These are phyloP conservation scores for Parotocinclus haroldoi DNA, from an alignment of 2,797 vertebrate species.

Conservation along the genomic window DNA sequence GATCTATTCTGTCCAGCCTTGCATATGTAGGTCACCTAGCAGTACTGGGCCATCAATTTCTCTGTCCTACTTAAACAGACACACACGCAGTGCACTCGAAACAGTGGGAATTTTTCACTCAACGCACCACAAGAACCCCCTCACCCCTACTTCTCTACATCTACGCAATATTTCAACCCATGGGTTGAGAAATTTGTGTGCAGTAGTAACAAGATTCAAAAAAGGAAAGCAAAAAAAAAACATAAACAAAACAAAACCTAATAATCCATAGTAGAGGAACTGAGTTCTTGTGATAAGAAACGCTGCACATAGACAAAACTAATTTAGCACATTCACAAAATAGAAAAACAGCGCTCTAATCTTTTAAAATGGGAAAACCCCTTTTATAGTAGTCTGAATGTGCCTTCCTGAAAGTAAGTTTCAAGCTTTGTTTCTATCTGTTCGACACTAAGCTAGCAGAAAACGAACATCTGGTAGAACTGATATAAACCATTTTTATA, in stretches of 20 bases:
- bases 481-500: conserved; percentile 44
- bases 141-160: conserved; percentile 27
- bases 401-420: conserved; percentile 34
- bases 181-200: conserved; percentile 29
- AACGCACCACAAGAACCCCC: conserved; percentile 30
- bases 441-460: conserved; percentile 35
- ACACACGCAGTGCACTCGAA: conserved; percentile 47
- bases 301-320: conserved; percentile 46
- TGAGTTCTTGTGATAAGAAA: conserved; percentile 48
- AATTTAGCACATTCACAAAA: conserved; percentile 37
- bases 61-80: conserved; percentile 63
- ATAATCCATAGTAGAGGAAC: conserved; percentile 31
- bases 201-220: conserved; percentile 26
- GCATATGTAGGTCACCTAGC: conserved; percentile 66
- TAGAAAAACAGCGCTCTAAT: conserved; percentile 23
- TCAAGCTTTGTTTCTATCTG: conserved; percentile 45
- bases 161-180: conserved; percentile 30
- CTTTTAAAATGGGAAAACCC: conserved; percentile 39
- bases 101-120: conserved; percentile 52
- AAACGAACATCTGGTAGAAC: conserved; percentile 44
- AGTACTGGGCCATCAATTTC: conserved; percentile 62
- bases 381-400: conserved; percentile 36
- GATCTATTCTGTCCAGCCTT: conserved; percentile 55
- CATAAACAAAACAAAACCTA: conserved; percentile 34
- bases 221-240: conserved; percentile 32